A percentile compares a stretch with the other conserved stretches of the same genome.
Evolutionary conservation across 1,140 invertebrate genomes (phyloP).

Genomic region (Zaprionus ornatus): DNA sequence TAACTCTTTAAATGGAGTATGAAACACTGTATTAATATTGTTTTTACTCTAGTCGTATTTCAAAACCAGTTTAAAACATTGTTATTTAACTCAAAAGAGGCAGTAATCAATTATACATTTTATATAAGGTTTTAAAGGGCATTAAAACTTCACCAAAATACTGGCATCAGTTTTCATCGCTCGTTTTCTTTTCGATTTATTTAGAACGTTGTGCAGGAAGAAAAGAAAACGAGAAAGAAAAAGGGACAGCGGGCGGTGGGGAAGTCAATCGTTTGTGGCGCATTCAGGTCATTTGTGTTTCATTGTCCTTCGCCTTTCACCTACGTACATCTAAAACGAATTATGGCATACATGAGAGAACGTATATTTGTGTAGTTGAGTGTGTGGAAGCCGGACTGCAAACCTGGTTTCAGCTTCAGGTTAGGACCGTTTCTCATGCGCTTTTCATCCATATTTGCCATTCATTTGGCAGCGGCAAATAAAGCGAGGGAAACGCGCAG

Average conservation of each 20-base stretch:
- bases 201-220: neutral
- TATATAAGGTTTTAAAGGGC: neutral
- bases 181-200: conserved; percentile 4
- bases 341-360: conserved; percentile 43
- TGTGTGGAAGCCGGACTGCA: conserved; percentile 17
- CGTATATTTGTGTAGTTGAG: conserved; percentile 5
- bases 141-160: neutral
- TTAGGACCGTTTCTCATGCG: conserved; percentile 56
- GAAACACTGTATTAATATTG: no score
- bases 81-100: neutral
- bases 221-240: neutral
- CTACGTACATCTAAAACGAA: conserved; percentile 43
- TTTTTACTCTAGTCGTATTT: no score
- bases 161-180: neutral
- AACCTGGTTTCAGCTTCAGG: neutral
- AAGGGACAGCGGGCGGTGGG: neutral
- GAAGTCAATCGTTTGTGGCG: conserved; percentile 58
- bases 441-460: conserved; percentile 62
- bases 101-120: no score
- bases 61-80: neutral
- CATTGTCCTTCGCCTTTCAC: conserved; percentile 54
- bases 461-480: conserved; percentile 61
- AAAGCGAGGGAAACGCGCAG: conserved; percentile 36
- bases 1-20: no score
- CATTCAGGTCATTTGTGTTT: conserved; percentile 71